Base-by-base conservation (phyloP, 1,140 invertebrate species). In the Yoshiicerus persimilis region DNA sequence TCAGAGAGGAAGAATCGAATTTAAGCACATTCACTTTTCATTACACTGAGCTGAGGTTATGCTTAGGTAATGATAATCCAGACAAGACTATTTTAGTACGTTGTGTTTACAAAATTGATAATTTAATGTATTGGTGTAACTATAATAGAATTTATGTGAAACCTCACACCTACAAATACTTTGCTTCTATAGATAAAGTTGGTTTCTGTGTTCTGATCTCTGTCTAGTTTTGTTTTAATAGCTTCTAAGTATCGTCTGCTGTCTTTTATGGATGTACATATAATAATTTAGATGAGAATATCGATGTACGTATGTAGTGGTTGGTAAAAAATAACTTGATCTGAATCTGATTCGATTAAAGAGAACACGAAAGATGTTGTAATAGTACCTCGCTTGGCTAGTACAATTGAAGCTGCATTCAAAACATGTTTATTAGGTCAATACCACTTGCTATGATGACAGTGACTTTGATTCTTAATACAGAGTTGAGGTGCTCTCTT, bases 391-490 rank as follows among this genome's bases (percentile, higher is more conserved):
- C 2, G n/a, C 20, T 36, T 11, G 4, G n/a, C n/a, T n/a, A n/a
- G 32, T 80, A 32, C 10, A 34, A 16, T 80, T 34, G 4, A 20
- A 38, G 25, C 25, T 80, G 75, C n/a, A 36, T 36, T 34, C 32
- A 80, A 9, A 80, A 80, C 75, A 80, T 80, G 75, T 80, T 80
- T 80, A 80, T 80, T 80, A 80, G 75, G 75, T 80, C 75, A 80
- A 80, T 80, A 80, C 75, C 75, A 80, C 75, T 80, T 80, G 75
- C 32, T 80, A 38, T n/a, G 70, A 66, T 66, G 23, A 70, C 66
- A 30, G 75, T 80, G 75, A 80, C 75, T 80, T 34, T 80, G 75
- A 80, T 80, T 80, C 75, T 80, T 10, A 47, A 20, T 20, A 47
- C 20, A 30, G 62, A 32, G 27, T 70, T 77, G 70, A 77, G 70